phyloP scores from a whole-genome alignment of 2,113 vertebrate species.

The Aspiorhynchus laticeps region DNA sequence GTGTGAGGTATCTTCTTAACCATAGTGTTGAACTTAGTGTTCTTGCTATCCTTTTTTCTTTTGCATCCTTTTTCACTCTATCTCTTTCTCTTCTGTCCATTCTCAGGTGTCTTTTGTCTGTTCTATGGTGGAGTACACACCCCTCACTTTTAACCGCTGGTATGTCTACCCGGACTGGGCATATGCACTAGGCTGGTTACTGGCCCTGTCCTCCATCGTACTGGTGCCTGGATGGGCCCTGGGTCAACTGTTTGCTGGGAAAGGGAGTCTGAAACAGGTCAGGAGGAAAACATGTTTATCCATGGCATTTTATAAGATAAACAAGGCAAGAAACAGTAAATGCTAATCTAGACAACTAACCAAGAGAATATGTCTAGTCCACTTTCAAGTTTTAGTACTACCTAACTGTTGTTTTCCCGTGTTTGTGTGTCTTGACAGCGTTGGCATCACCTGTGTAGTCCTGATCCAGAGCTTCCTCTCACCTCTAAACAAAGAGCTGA shows the following conservation, averaged over 20 bases:
- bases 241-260: slow-evolving; percentile 39
- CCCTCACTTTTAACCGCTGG: slow-evolving; percentile 57
- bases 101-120: slow-evolving; percentile 58
- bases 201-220: slow-evolving; percentile 60
- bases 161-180: slow-evolving; percentile 64
- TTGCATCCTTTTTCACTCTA: not conserved
- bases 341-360: too few relatives aligned
- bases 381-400: not conserved
- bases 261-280: slow-evolving; percentile 60
- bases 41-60: not conserved
- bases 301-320: not conserved
- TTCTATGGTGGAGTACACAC: slow-evolving; percentile 59
- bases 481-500: slow-evolving; percentile 37
- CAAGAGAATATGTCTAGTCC: too few relatives aligned
- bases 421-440: slow-evolving; percentile 57
- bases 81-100: not conserved
- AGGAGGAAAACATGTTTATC: not conserved
- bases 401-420: not conserved
- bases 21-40: not conserved
- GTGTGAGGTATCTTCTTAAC: not conserved
- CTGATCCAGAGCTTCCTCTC: slow-evolving; percentile 38
- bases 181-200: slow-evolving; percentile 60
- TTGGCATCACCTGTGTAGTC: slow-evolving; percentile 53
- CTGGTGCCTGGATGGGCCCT: slow-evolving; percentile 58
- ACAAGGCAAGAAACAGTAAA: too few relatives aligned